Evolutionary conservation across 2,797 vertebrate genomes (phyloP).

Genomic region (Chlorospingus flavigularis): DNA sequence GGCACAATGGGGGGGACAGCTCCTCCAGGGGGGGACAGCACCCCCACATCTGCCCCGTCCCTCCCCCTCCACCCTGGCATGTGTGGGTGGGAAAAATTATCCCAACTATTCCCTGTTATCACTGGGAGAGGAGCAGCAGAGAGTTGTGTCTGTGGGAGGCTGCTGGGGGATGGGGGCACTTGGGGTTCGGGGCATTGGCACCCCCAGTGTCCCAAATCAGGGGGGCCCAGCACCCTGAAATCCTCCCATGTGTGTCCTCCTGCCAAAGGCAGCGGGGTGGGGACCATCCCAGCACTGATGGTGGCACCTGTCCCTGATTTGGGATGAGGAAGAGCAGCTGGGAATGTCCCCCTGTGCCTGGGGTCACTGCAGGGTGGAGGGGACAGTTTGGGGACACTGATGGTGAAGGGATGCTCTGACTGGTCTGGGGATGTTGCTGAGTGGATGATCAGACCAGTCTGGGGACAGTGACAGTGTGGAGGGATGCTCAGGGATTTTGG

Average conservation of each 20-base stretch:
- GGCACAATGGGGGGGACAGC: conserved; percentile 47
- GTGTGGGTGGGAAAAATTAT: conserved; percentile 80
- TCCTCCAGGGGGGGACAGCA: conserved; percentile 44
- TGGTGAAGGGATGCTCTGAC: rapidly evolving
- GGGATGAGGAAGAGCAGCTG: background rate
- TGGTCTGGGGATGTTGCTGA: rapidly evolving
- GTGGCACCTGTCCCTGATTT: background rate
- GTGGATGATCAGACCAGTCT: background rate
- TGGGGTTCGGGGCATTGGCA: background rate
- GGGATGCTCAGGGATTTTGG: background rate
- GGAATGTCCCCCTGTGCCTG: background rate
- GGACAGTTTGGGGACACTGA: background rate
- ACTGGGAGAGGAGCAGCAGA: background rate
- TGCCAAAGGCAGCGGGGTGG: rapidly evolving
- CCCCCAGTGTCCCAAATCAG: rapidly evolving
- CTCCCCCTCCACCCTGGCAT: conserved; percentile 46
- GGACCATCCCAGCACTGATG: rapidly evolving
- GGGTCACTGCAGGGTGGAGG: background rate
- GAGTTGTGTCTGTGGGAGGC: conserved; percentile 66
- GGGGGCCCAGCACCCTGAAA: background rate
- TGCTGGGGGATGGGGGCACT: background rate
- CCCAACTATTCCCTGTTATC: conserved; percentile 74
- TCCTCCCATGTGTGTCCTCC: background rate
- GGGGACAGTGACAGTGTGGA: too few species aligned
- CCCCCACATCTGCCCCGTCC: conserved; percentile 46